These are phyloP conservation scores for Cassiopea xamachana DNA, from an alignment of 30 jellyfish, hydroid and myxozoan species.

Conservation along the genomic window DNA sequence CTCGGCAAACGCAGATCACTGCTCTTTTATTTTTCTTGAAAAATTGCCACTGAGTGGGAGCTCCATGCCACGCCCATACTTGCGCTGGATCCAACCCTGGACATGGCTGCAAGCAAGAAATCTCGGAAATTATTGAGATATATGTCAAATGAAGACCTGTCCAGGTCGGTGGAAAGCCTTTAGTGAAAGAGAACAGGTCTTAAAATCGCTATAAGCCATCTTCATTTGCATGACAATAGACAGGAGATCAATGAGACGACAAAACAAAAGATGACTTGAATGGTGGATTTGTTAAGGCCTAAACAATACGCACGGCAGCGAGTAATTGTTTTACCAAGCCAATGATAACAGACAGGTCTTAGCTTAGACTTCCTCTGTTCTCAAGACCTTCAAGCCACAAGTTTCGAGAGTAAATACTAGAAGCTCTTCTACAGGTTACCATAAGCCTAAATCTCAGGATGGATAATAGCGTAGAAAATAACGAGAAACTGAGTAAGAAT, in stretches of 20 bases:
- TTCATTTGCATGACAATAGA: conserved; percentile 56
- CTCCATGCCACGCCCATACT: no score
- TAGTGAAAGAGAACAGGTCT: conserved; percentile 28
- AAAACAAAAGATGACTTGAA: conserved; percentile 53
- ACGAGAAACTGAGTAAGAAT: background rate
- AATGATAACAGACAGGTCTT: conserved; percentile 18
- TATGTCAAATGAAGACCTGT: no score
- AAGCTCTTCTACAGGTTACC: background rate
- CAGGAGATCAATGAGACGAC: conserved; percentile 30
- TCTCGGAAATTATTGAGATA: no score
- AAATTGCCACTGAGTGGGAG: no score
- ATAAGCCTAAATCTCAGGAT: background rate
- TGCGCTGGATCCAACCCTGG: no score
- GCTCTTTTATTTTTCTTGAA: no score
- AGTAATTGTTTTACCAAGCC: conserved; percentile 15
- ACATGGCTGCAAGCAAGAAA: no score
- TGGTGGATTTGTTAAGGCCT: conserved; percentile 67
- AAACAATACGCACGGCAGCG: conserved; percentile 49
- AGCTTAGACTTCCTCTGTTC: conserved; percentile 68
- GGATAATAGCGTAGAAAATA: conserved; percentile 9
- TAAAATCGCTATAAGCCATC: conserved; percentile 6
- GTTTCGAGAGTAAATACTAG: background rate
- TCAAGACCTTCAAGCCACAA: conserved; percentile 67
- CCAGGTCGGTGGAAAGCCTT: background rate
- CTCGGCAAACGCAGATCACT: no score